Evolutionary conservation across 2,797 vertebrate genomes (phyloP), one percentile per base, ranked within the genome.

Genomic region (Pangasius larnaudii): DNA sequence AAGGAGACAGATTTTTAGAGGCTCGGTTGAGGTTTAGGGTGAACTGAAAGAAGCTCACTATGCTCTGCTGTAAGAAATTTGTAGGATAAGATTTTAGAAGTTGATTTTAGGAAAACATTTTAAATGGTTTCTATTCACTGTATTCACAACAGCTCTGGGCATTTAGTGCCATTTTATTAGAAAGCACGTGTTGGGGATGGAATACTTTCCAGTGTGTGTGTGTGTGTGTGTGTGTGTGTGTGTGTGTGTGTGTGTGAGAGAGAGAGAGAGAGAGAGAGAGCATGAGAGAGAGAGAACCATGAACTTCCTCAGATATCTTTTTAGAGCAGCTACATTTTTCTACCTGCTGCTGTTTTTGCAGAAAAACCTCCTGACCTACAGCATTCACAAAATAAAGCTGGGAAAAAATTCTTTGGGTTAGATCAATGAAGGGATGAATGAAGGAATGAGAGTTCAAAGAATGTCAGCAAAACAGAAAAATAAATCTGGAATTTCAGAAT

Each of bases 271-370:
- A 7, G 33, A 59, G 56, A 59, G 78, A 82, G 58, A 82, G 36
- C 30, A 14, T 24, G 53, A 39, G 19, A 79, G 51, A 58, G 22
- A 56, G n/a, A 79, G 79, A 81, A 1, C 24, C 59, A 49, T 83
- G 81, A 83, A 51, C 81, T 67, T 65, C n/a, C 16, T 49, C 27
- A 71, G 75, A 49, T 51, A 79, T 33, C 42, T 72, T 72, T 82
- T 86, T 46, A 84, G 63, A 36, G 71, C n/a, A 61, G 53, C 74
- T 63, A 46, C 51, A 58, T 84, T 79, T 88, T 87, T 88, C 61
- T 49, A 42, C 51, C n/a, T 58, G 24, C 69, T 63, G 56, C 61
- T 59, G 74, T 75, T 88, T 81, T 82, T 65, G 22, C 77, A 83
- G 86, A 61, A 79, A 27, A 80, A 82, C n/a, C n/a, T 77, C 61